Percentiles rank a stretch among this genome's conserved stretches.
These are phyloP conservation scores for Trachelus troglodyta DNA, from an alignment of 2,888 invertebrate genomes.

Conservation along the genomic window DNA sequence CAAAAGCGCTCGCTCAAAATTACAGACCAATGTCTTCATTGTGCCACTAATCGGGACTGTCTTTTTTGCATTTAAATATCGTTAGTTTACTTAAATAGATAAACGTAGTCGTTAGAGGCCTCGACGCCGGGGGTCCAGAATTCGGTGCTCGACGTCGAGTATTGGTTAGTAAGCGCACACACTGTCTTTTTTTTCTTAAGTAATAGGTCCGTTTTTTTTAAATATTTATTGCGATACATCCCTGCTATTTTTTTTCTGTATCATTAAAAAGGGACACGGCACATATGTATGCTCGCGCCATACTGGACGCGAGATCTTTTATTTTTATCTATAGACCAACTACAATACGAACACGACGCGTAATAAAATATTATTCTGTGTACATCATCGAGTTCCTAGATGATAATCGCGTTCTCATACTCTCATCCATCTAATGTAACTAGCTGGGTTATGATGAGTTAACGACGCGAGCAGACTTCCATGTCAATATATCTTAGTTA, in stretches of 20 bases:
- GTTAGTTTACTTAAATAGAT: constrained; percentile 43
- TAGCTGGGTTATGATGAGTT: not conserved
- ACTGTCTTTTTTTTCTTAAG: constrained; percentile 52
- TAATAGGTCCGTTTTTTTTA: constrained; percentile 50
- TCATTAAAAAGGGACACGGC: not conserved
- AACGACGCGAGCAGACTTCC: not conserved
- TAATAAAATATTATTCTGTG: constrained; percentile 46
- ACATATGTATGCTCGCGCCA: not conserved
- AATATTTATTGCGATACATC: not conserved
- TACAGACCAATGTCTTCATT: constrained; percentile 47
- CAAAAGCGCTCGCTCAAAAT: constrained; percentile 57
- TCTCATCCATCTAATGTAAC: not conserved
- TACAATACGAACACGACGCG: constrained; percentile 43
- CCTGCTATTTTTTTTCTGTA: constrained; percentile 29
- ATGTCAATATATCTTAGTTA: not conserved
- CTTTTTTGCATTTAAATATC: constrained; percentile 48
- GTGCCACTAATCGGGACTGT: constrained; percentile 53
- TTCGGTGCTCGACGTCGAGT: constrained; percentile 30
- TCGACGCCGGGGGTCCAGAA: constrained; percentile 23
- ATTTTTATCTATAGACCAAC: constrained; percentile 27
- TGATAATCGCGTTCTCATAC: constrained; percentile 19
- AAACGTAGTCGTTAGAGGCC: constrained; percentile 37
- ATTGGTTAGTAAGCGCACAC: constrained; percentile 60
- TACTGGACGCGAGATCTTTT: constrained; percentile 6
- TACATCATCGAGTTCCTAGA: constrained; percentile 29